phyloP scores from a whole-genome alignment of 2,113 vertebrate genomes.

The Cebus imitator region DNA sequence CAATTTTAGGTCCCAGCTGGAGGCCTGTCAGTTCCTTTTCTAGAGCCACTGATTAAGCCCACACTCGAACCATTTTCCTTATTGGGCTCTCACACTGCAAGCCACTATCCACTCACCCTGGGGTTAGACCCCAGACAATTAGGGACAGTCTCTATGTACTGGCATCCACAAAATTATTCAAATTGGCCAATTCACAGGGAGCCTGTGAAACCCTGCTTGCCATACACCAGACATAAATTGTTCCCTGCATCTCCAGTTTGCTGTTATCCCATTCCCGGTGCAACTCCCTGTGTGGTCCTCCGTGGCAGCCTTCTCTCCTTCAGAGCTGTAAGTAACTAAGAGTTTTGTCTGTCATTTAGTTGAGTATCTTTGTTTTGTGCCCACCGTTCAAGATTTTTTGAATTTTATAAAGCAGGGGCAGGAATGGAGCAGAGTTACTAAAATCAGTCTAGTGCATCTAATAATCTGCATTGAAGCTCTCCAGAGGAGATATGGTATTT shows the following conservation, averaged over 20 bases:
- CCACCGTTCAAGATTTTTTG: neutral
- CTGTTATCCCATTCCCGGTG: neutral
- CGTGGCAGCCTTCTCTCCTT: neutral
- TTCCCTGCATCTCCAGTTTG: neutral
- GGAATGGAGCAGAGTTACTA: neutral
- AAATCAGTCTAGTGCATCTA: neutral
- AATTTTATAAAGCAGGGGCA: neutral
- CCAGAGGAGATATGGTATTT: neutral
- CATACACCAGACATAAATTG: neutral
- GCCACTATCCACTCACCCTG: too few relatives aligned
- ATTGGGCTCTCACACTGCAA: neutral
- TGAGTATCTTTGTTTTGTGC: neutral
- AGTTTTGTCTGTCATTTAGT: neutral
- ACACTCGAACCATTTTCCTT: neutral
- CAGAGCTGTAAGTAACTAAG: neutral
- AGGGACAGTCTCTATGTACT: neutral
- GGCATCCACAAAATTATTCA: neutral
- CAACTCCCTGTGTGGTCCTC: too few relatives aligned
- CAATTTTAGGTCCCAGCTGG: neutral
- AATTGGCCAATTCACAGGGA: neutral
- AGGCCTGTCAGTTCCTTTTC: neutral
- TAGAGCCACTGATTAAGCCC: neutral
- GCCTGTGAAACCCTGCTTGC: neutral
- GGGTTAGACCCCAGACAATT: neutral
- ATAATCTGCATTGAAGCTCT: neutral